Evolutionary conservation across 2,888 invertebrate species (phyloP), one percentile per base, ranked within the genome.

Genomic region (Nephrotoma guestfalica): DNA sequence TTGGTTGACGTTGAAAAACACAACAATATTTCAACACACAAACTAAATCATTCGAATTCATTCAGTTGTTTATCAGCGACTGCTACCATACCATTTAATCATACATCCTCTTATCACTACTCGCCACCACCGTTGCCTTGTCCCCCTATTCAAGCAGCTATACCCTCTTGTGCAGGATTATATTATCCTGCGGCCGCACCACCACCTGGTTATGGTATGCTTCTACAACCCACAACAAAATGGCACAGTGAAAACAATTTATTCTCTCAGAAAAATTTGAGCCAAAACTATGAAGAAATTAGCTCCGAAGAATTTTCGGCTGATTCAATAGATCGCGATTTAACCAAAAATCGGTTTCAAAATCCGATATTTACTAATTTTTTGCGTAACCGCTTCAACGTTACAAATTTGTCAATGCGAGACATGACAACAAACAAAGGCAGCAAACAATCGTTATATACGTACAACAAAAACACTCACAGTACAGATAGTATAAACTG

Each of bases 181-280:
- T 71, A 71, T 71, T 71, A 30, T 71, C 71, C 71, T 2, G 9
- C 42, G n/a, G 84, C 5, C 3, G 6, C 41, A 41, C 84, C 41
- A 41, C n/a, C 42, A 42, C 84, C 84, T 15, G 42, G 42, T 84
- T 41, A 84, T 15, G 84, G 41, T 2, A 84, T 41, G 41, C 41
- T 84, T 84, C 6, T 41, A 41, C 42, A 15, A 42, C 41, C 84
- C 84, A 84, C 41, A 41, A 84, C 84, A 84, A 84, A 84, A n/a
- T 84, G 84, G 84, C 84, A 84, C 84, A 84, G 84, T 84, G 84
- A 84, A 41, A 84, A 84, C 7, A 41, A 84, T 84, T 41, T 84
- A 15, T 42, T 41, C 15, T 9, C n/a, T 41, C n/a, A 84, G 2
- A 41, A 41, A 13, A 84, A 41, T n/a, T 2, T 42, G 6, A 11